A percentile compares a stretch with the other conserved stretches of the same genome.
These are phyloP conservation scores for Charanyca ferruginea DNA, from an alignment of 2,888 invertebrate species.

Conservation along the genomic window DNA sequence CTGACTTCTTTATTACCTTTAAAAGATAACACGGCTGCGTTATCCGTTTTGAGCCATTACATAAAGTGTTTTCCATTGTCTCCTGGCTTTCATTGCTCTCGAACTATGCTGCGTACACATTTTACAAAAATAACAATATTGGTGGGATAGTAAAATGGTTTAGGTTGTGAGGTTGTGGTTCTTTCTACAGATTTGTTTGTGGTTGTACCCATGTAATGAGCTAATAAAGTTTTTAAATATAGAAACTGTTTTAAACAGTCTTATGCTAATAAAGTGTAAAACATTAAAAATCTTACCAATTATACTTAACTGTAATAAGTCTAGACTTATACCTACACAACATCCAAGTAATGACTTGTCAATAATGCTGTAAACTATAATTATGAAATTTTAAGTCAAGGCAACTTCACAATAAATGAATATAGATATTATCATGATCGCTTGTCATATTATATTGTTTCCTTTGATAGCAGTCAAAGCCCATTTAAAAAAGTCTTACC, in stretches of 20 bases:
- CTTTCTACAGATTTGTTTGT: constrained; percentile 35
- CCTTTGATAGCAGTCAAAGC: constrained; percentile 35
- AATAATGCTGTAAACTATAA: constrained; percentile 54
- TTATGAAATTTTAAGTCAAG: constrained; percentile 58
- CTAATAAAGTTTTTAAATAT: background rate
- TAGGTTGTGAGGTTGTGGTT: constrained; percentile 18
- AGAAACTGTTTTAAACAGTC: background rate
- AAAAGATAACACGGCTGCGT: constrained; percentile 81
- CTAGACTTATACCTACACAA: constrained; percentile 38
- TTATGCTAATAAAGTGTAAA: constrained; percentile 8
- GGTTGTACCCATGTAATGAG: background rate
- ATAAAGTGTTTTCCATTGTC: constrained; percentile 84
- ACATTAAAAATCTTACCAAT: constrained; percentile 26
- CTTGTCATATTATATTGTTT: constrained; percentile 55
- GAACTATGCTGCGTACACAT: constrained; percentile 60
- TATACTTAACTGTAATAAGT: constrained; percentile 27
- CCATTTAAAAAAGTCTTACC: constrained; percentile 25
- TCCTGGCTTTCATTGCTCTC: constrained; percentile 68
- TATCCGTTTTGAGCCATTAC: constrained; percentile 86
- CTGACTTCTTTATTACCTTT: constrained; percentile 85
- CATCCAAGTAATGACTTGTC: constrained; percentile 48
- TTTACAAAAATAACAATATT: constrained; percentile 56
- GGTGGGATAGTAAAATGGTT: constrained; percentile 47
- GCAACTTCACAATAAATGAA: constrained; percentile 54
- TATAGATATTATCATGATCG: constrained; percentile 66